Evolutionary conservation across 2,113 vertebrate genomes (phyloP).

Genomic region (Trachemys scripta): DNA sequence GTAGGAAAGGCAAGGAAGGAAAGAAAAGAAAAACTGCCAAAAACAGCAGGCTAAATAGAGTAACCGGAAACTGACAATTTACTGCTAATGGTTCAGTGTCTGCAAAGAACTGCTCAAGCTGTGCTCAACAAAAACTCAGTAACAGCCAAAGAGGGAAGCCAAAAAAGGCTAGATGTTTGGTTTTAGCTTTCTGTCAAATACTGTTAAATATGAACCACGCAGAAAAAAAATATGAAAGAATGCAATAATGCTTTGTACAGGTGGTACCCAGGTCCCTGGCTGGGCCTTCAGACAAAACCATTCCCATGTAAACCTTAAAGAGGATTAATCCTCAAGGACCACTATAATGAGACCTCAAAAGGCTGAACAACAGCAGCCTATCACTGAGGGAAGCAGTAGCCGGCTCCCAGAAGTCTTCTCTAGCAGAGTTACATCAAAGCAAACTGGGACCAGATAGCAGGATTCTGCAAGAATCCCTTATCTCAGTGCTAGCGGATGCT

Average conservation of each 20-base stretch:
- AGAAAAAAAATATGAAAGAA: neutral
- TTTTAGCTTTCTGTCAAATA: conserved; percentile 49
- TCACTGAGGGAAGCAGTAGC: conserved; percentile 81
- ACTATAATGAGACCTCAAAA: conserved; percentile 92
- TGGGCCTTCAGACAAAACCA: conserved; percentile 87
- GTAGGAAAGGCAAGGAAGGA: neutral
- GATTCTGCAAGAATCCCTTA: conserved; percentile 93
- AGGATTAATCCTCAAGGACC: conserved; percentile 93
- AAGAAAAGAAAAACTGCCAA: conserved; percentile 24
- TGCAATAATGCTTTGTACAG: conserved; percentile 76
- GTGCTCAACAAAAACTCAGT: conserved; percentile 51
- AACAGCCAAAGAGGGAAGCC: conserved; percentile 18
- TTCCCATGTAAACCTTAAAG: conserved; percentile 90
- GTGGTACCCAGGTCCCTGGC: conserved; percentile 78
- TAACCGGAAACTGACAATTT: conserved; percentile 14
- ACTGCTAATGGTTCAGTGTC: conserved; percentile 23
- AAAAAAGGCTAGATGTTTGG: conserved; percentile 23
- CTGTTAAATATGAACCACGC: conserved; percentile 42
- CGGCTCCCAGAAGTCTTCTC: conserved; percentile 88
- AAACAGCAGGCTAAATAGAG: conserved; percentile 35
- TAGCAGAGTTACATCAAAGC: conserved; percentile 96
- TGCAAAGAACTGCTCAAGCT: conserved; percentile 55
- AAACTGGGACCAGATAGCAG: conserved; percentile 86
- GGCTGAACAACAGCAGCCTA: conserved; percentile 86
- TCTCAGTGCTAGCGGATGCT: conserved; percentile 91